Percentiles rank a stretch among this genome's conserved stretches.
These are phyloP conservation scores for Mionectes olivaceus DNA, from an alignment of 2,797 vertebrate genomes.

Conservation along the genomic window DNA sequence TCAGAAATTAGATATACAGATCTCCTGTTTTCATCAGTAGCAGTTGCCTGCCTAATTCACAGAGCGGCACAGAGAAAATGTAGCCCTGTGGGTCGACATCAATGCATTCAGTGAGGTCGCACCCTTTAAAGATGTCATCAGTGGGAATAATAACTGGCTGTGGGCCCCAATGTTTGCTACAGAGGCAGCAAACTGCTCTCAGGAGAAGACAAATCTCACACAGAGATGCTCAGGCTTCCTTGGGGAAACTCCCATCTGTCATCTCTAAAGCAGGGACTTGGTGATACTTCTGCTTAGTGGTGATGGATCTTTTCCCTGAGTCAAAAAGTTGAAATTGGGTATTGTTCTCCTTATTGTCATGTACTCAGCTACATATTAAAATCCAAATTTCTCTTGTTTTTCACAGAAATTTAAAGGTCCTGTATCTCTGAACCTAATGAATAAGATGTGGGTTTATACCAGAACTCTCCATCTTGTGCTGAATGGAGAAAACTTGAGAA, in stretches of 20 bases:
- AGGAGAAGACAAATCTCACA: neutral
- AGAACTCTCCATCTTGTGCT: neutral
- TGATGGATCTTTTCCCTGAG: neutral
- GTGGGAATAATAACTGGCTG: constrained; percentile 31
- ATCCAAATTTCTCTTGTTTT: neutral
- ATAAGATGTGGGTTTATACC: neutral
- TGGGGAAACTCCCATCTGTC: neutral
- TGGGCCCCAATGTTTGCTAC: neutral
- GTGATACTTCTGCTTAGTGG: neutral
- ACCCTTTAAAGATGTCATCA: constrained; percentile 68
- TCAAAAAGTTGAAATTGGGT: neutral
- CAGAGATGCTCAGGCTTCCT: neutral
- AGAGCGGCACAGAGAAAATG: constrained; percentile 43
- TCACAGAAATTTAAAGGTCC: neutral
- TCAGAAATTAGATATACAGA: constrained; percentile 44
- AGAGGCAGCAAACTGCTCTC: neutral
- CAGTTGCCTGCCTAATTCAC: constrained; percentile 52
- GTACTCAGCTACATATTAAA: neutral
- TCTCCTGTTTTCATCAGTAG: constrained; percentile 60
- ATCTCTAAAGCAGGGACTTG: neutral
- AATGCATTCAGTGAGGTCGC: constrained; percentile 54
- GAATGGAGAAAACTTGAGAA: neutral
- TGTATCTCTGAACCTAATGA: neutral
- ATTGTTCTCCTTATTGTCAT: neutral
- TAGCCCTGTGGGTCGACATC: constrained; percentile 38